Percentiles rank a stretch among this genome's conserved stretches.
Conservation (phyloP, 2,888 invertebrate genomes). For the Erebia epiphron region DNA sequence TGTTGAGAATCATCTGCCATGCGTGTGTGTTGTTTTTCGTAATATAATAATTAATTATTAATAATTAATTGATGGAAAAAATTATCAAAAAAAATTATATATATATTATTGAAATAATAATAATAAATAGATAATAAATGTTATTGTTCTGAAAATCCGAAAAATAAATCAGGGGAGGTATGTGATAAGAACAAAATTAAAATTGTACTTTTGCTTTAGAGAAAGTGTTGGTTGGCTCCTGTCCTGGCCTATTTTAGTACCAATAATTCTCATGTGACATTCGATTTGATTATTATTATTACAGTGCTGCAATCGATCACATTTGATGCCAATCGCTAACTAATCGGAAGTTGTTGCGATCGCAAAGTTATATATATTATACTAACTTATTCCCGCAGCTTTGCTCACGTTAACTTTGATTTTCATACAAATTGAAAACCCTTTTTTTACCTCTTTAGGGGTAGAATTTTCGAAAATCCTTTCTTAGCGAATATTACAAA, state of each 20-base stretch:
- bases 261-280: too few relatives aligned
- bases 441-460: too few relatives aligned
- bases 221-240: neutral
- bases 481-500: too few relatives aligned
- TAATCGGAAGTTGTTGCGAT: too few relatives aligned
- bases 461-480: too few relatives aligned
- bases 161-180: neutral
- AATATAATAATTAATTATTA: slow-evolving; percentile 54
- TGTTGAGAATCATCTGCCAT: slow-evolving; percentile 68
- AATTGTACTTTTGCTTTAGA: neutral
- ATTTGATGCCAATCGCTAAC: too few relatives aligned
- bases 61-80: slow-evolving; percentile 59
- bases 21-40: slow-evolving; percentile 69
- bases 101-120: slow-evolving; percentile 41
- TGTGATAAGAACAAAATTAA: neutral
- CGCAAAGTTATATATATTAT: too few relatives aligned
- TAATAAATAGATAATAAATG: slow-evolving; percentile 46
- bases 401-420: too few relatives aligned
- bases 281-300: too few relatives aligned
- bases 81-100: slow-evolving; percentile 60
- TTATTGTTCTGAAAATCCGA: slow-evolving; percentile 24
- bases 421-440: too few relatives aligned
- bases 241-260: neutral
- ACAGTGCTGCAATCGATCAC: too few relatives aligned
- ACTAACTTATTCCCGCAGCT: too few relatives aligned